Evolutionary conservation across 2,113 vertebrate genomes (phyloP).

Genomic region (Gyps fulvus): DNA sequence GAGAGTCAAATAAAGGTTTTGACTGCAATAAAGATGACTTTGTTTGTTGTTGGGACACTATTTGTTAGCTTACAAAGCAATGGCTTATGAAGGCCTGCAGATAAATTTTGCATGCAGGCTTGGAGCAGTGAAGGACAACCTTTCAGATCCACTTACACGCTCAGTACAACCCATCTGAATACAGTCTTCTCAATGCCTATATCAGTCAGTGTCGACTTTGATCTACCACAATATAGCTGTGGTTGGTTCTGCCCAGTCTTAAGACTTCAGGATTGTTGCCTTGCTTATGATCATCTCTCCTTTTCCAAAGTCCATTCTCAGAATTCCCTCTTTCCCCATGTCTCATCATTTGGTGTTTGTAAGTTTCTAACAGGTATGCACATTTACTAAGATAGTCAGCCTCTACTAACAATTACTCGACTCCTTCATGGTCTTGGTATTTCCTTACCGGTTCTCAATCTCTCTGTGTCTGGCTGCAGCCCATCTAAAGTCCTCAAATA

Average conservation of each 20-base stretch:
- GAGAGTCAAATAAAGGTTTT: neutral
- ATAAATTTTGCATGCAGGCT: neutral
- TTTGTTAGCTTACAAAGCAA: neutral
- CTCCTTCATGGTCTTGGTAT: neutral
- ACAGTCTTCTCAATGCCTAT: neutral
- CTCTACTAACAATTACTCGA: neutral
- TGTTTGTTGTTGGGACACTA: neutral
- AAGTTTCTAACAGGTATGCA: neutral
- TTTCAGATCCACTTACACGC: neutral
- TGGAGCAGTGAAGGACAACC: neutral
- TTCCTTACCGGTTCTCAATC: neutral
- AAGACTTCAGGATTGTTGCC: neutral
- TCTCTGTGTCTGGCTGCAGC: neutral
- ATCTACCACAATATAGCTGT: neutral
- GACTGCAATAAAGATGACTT: neutral
- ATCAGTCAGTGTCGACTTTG: neutral
- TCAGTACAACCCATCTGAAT: neutral
- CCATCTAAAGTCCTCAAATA: neutral
- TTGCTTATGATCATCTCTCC: neutral
- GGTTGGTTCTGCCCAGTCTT: neutral
- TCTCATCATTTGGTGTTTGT: neutral
- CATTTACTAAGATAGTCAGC: neutral
- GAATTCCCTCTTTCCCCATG: neutral
- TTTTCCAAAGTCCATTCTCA: neutral
- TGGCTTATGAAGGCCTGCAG: neutral